Base-by-base conservation (phyloP, 1,140 invertebrate genomes). In the Gonioctena quinquepunctata region DNA sequence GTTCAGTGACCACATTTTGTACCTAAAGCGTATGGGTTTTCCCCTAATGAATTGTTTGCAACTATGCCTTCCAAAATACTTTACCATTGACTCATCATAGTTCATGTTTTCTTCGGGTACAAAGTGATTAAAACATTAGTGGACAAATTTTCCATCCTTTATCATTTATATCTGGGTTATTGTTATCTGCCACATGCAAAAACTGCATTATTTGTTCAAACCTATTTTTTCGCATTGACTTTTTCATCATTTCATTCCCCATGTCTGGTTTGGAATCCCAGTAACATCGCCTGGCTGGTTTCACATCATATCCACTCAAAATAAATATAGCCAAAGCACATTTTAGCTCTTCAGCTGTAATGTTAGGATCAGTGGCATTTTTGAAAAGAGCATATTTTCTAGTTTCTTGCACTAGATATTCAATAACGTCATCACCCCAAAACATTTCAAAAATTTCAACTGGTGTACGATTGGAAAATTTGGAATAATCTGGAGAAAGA, bases 11-110 rank as follows among this genome's bases (percentile, higher is more conserved):
- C 73, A 77, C 23, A 71, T 64, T 48, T 73, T 75, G 64, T 72
- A 74, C 7, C 70, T 70, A 33, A 56, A 75, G 18, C 71, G 19
- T 33, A 76, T 70, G 1, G 75, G 68, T 63, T 76, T 76, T 11
- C 72, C 72, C 21, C 61, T 33, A 22, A 76, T 76, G 23, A 69
- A 76, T 60, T 76, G 76, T 50, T 77, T 76, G 42, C 71, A 71
- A 13, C 75, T 69, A 66, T 77, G 75, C 4, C 69, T 54, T n/a
- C 76, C 77, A 54, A 68, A 77, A 61, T 76, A 78, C 2, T 67
- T 66, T 3, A 68, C 60, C 57, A 68, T 26, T n/a, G 57, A 68
- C 42, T 68, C 57, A 26, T 68, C 27, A 49, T 49, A 68, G 6
- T 25, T 19, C 1, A 68, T 28, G 48, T 61, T 68, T 49, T 68